Conservation (phyloP, 2,797 vertebrate genomes). For the Chromis chromis region DNA sequence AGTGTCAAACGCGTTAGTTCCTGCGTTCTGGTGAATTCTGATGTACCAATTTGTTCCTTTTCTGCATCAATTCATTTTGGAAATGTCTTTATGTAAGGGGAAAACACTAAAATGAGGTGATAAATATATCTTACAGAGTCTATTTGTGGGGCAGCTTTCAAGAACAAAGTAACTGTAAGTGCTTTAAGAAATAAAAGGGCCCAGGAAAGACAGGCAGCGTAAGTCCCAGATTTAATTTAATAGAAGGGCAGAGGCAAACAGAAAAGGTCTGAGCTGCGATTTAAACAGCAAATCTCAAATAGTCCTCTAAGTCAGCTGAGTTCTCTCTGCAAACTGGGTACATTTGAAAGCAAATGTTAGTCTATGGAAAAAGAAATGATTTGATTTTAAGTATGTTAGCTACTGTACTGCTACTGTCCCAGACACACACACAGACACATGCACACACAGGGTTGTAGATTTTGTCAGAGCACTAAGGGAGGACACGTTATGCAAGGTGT, state of each 20-base stretch:
- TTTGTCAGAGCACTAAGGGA: too few relatives aligned
- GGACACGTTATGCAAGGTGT: too few relatives aligned
- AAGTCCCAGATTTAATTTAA: not conserved
- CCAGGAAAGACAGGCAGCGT: too few relatives aligned
- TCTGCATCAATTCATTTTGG: too few relatives aligned
- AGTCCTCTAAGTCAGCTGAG: not conserved
- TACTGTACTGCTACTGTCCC: too few relatives aligned
- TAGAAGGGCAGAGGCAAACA: not conserved
- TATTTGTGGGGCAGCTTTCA: not conserved
- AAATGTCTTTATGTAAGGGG: too few relatives aligned
- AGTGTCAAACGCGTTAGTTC: too few relatives aligned
- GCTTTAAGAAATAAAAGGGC: too few relatives aligned
- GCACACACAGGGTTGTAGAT: too few relatives aligned
- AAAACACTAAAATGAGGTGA: too few relatives aligned
- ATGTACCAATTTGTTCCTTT: too few relatives aligned
- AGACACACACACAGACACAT: not conserved
- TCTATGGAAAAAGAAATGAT: not conserved
- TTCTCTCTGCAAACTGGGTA: not conserved
- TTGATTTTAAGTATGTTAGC: not conserved
- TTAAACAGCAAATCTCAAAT: not conserved
- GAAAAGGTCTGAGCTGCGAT: not conserved
- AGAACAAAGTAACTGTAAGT: not conserved
- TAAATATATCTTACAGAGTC: not conserved
- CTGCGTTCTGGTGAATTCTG: too few relatives aligned
- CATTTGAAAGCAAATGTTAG: not conserved